A percentile compares a stretch with the other conserved stretches of the same genome.
Evolutionary conservation across 2,797 vertebrate species (phyloP).

Genomic region (Dendrocincla fuliginosa): DNA sequence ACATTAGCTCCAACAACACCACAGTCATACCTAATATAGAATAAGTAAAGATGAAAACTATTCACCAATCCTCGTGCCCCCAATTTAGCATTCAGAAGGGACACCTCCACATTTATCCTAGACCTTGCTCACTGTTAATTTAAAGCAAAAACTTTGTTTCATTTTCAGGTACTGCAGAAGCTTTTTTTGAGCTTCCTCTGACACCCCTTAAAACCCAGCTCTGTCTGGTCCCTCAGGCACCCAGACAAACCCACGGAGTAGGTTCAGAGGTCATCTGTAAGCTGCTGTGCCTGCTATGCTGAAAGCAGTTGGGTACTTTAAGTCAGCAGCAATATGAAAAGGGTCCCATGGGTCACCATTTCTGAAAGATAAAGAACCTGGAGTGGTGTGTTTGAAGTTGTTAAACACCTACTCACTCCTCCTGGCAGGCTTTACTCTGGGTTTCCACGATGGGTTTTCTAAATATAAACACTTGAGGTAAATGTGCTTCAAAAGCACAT

Average conservation of each 20-base stretch:
- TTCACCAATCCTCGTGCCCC: background rate
- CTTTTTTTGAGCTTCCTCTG: background rate
- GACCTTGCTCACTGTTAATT: background rate
- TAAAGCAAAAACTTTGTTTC: background rate
- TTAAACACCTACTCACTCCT: background rate
- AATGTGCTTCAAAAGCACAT: background rate
- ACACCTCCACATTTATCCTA: background rate
- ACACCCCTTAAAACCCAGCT: background rate
- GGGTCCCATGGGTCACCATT: background rate
- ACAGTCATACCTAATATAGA: background rate
- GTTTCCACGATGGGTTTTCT: conserved; percentile 17
- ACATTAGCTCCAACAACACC: background rate
- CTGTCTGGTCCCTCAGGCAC: background rate
- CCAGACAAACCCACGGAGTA: background rate
- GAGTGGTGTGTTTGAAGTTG: background rate
- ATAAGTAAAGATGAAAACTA: background rate
- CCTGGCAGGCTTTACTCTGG: background rate
- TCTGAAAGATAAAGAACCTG: conserved; percentile 4
- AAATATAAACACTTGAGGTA: conserved; percentile 19
- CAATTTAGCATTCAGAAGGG: background rate
- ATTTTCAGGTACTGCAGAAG: background rate
- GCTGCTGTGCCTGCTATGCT: background rate
- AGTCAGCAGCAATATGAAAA: background rate
- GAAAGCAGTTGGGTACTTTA: background rate
- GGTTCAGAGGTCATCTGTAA: background rate